A percentile compares a stretch with the other conserved stretches of the same genome.
phyloP scores from a whole-genome alignment of 2,888 invertebrate species.

The Onthophagus sagittarius region DNA sequence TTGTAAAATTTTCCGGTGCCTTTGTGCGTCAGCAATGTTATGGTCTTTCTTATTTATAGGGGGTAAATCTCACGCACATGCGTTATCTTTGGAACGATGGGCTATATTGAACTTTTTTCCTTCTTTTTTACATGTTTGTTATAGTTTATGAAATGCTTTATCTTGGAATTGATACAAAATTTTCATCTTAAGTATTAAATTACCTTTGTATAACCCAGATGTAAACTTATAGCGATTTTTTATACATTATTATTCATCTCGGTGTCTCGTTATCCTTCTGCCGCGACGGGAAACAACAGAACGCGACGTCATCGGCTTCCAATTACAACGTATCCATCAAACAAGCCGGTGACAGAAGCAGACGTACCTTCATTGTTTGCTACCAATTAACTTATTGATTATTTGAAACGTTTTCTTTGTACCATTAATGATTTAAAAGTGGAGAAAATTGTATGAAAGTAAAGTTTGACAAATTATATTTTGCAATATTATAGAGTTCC shows the following conservation, averaged over 20 bases:
- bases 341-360: conserved; percentile 33
- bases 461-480: too few relatives aligned
- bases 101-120: too few relatives aligned
- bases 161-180: too few relatives aligned
- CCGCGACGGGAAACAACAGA: background rate
- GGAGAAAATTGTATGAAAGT: background rate
- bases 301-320: conserved; percentile 29
- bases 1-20: background rate
- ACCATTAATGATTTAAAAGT: background rate
- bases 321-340: conserved; percentile 35
- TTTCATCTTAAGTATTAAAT: too few relatives aligned
- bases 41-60: background rate
- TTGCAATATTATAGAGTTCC: too few relatives aligned
- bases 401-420: background rate
- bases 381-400: background rate
- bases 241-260: background rate
- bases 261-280: background rate
- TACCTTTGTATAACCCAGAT: too few relatives aligned
- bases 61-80: background rate
- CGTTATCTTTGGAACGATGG: background rate
- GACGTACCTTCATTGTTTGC: conserved; percentile 20
- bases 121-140: too few relatives aligned
- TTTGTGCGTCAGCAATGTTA: background rate
- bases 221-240: background rate
- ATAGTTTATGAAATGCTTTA: too few relatives aligned